These are phyloP conservation scores for Carapus acus DNA, from an alignment of 2,797 vertebrate genomes.

Conservation along the genomic window DNA sequence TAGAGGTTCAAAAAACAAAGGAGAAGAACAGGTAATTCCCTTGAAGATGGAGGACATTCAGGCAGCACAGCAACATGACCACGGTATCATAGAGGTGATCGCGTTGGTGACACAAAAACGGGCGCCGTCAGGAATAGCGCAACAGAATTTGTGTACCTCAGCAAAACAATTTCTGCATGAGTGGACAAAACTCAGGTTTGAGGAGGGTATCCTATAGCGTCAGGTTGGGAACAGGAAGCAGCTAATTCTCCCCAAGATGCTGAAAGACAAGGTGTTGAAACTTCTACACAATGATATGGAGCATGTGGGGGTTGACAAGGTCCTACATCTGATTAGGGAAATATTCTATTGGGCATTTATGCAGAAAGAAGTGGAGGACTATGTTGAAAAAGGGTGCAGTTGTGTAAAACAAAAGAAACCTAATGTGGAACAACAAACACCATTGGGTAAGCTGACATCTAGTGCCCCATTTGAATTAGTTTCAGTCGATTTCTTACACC, in stretches of 20 bases:
- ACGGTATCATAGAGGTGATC: not conserved
- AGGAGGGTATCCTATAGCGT: not conserved
- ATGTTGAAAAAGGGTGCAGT: not conserved
- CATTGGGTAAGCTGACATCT: slow-evolving; percentile 4
- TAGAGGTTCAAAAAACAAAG: too few relatives aligned
- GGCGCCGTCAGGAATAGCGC: not conserved
- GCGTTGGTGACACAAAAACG: not conserved
- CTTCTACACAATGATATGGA: too few relatives aligned
- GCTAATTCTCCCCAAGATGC: not conserved
- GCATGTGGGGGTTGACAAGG: too few relatives aligned
- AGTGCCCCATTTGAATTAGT: too few relatives aligned
- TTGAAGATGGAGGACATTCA: too few relatives aligned
- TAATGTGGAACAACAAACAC: not conserved
- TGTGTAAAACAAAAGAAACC: slow-evolving; percentile 7
- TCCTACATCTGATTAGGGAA: too few relatives aligned
- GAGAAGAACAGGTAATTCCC: too few relatives aligned
- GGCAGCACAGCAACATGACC: too few relatives aligned
- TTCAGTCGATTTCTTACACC: too few relatives aligned
- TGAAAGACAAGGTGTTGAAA: too few relatives aligned
- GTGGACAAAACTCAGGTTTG: not conserved
- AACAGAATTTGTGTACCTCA: not conserved
- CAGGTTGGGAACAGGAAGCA: not conserved
- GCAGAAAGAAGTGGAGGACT: too few relatives aligned
- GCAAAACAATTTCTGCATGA: not conserved
- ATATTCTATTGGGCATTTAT: too few relatives aligned